Conservation (phyloP, 2,797 vertebrate genomes). For the Poeciliopsis infans region DNA sequence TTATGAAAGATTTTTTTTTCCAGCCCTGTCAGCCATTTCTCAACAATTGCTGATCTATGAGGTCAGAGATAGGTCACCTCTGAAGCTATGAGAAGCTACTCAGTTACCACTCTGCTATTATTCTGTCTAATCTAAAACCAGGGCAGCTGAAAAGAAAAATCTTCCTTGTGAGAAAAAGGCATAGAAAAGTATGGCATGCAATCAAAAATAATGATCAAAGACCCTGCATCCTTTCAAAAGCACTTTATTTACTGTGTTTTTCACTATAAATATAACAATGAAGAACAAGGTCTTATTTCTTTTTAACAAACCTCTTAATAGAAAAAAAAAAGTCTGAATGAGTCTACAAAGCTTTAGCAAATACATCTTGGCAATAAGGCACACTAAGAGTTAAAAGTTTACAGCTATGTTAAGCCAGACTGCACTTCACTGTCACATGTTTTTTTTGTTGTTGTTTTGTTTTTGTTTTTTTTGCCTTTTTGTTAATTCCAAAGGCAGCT, state of each 20-base stretch:
- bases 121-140: slow-evolving; percentile 1
- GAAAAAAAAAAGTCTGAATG: slow-evolving; percentile 82
- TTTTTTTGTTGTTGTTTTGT: neutral
- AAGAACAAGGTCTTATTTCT: slow-evolving; percentile 80
- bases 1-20: slow-evolving; percentile 64
- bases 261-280: slow-evolving; percentile 91
- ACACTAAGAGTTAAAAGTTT: slow-evolving; percentile 72
- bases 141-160: neutral
- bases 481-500: slow-evolving; percentile 17
- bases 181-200: neutral
- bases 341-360: slow-evolving; percentile 77
- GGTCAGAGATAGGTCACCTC: slow-evolving; percentile 21
- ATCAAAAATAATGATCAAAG: slow-evolving; percentile 28
- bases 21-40: slow-evolving; percentile 29
- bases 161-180: neutral
- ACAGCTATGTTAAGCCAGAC: slow-evolving; percentile 71
- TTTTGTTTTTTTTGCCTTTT: neutral
- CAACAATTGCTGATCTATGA: slow-evolving; percentile 55
- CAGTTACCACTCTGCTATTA: neutral
- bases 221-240: slow-evolving; percentile 81
- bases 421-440: slow-evolving; percentile 41
- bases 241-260: slow-evolving; percentile 95
- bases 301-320: slow-evolving; percentile 84
- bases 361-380: slow-evolving; percentile 85
- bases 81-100: neutral